These are phyloP conservation scores for Hydractinia symbiolongicarpus DNA, from an alignment of 30 jellyfish, hydroid and myxozoan genomes.

Conservation along the genomic window DNA sequence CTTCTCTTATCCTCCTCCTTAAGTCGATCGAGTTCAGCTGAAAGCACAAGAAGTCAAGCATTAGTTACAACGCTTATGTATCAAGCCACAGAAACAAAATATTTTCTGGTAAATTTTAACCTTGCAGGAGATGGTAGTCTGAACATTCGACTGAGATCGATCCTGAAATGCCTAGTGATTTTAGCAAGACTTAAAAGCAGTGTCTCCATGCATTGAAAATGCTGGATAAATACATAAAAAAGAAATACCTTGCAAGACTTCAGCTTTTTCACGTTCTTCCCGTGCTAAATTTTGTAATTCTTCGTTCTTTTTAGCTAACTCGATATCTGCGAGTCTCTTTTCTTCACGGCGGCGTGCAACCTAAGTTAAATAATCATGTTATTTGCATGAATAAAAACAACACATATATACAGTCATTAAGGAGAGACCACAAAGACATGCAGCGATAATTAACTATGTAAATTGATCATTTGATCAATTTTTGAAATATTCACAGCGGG, in stretches of 20 bases:
- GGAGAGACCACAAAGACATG: too few relatives aligned
- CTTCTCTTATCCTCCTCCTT: not conserved
- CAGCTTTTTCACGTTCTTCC: slow-evolving; percentile 42
- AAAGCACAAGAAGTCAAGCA: not conserved
- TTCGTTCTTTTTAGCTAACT: slow-evolving; percentile 44
- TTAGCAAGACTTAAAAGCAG: too few relatives aligned
- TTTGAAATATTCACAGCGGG: too few relatives aligned
- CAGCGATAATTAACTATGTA: too few relatives aligned
- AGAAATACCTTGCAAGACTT: not conserved
- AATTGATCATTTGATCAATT: too few relatives aligned
- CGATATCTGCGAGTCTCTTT: slow-evolving; percentile 45
- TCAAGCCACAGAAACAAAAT: too few relatives aligned
- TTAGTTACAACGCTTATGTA: not conserved
- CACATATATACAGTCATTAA: too few relatives aligned
- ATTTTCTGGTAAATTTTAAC: too few relatives aligned
- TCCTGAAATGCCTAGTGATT: not conserved
- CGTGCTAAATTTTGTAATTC: slow-evolving; percentile 34
- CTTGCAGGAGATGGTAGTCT: too few relatives aligned
- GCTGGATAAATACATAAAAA: too few relatives aligned
- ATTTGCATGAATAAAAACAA: too few relatives aligned
- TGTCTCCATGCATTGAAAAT: too few relatives aligned
- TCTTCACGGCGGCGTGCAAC: slow-evolving; percentile 66
- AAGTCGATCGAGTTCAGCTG: slow-evolving; percentile 12
- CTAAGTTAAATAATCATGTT: not conserved
- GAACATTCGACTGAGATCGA: not conserved